phyloP scores from a whole-genome alignment of 1,140 invertebrate genomes.

The Philopotamus ludificatus region DNA sequence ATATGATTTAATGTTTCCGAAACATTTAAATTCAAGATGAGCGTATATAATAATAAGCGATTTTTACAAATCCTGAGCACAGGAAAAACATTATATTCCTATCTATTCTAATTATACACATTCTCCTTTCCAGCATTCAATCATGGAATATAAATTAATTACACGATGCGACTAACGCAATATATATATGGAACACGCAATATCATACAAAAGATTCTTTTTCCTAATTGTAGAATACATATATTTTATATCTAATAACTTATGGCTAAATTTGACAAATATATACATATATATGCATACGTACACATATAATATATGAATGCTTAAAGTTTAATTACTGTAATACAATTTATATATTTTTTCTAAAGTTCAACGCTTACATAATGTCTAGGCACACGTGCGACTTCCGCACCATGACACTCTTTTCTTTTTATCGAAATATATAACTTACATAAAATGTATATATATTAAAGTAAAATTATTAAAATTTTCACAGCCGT shows the following conservation, averaged over 20 bases:
- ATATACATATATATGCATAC: conserved; percentile 18
- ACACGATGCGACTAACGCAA: conserved; percentile 27
- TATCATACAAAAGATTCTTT: conserved; percentile 40
- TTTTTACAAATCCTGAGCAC: no score
- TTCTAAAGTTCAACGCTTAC: conserved; percentile 37
- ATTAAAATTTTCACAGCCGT: conserved; percentile 42
- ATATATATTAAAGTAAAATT: conserved; percentile 40
- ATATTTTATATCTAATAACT: conserved; percentile 34
- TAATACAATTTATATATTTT: conserved; percentile 38
- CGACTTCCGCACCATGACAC: conserved; percentile 27
- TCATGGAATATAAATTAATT: conserved; percentile 39
- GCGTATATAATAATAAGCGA: no score
- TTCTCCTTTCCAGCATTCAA: conserved; percentile 20
- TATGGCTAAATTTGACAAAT: conserved; percentile 31
- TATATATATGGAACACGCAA: conserved; percentile 35
- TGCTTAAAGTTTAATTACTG: not conserved
- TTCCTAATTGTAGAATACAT: conserved; percentile 35
- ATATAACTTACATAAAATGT: conserved; percentile 33
- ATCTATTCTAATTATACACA: conserved; percentile 23
- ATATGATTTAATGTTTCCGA: no score
- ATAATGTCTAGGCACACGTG: conserved; percentile 32
- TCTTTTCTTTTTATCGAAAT: conserved; percentile 22
- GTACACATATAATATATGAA: conserved; percentile 6
- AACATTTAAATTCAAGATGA: no score
- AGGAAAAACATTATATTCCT: conserved; percentile 23